Evolutionary conservation across 2,888 invertebrate genomes (phyloP).

Genomic region (Adelphocoris suturalis): DNA sequence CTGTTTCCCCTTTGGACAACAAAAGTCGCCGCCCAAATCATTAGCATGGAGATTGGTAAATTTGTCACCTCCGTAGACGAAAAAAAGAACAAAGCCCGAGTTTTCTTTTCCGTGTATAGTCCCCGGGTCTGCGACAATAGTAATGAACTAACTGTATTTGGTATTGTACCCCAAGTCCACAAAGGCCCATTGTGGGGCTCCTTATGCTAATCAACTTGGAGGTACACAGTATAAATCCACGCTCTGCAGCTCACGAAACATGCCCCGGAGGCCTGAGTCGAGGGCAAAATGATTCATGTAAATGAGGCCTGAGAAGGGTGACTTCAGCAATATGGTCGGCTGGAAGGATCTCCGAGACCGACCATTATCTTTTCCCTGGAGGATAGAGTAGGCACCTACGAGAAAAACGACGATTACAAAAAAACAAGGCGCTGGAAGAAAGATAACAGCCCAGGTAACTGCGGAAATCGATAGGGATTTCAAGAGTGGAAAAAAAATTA

Average conservation of each 20-base stretch:
- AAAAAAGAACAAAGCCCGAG: conserved; percentile 28
- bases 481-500: neutral
- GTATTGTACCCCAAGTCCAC: conserved; percentile 60
- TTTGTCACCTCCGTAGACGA: conserved; percentile 64
- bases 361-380: conserved; percentile 45
- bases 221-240: conserved; percentile 71
- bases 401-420: neutral
- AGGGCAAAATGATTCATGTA: conserved; percentile 70
- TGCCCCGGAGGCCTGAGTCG: conserved; percentile 63
- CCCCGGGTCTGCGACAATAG: conserved; percentile 50
- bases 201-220: conserved; percentile 70
- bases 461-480: conserved; percentile 5
- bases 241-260: conserved; percentile 72
- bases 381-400: conserved; percentile 4
- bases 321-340: conserved; percentile 34
- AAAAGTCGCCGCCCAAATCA: conserved; percentile 52
- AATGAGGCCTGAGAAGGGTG: conserved; percentile 54
- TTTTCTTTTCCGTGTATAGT: conserved; percentile 48
- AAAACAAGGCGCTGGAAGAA: neutral
- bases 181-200: conserved; percentile 70
- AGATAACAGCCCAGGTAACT: neutral
- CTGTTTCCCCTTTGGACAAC: conserved; percentile 35
- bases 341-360: neutral
- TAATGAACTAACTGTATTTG: conserved; percentile 71
- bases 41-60: conserved; percentile 66